Evolutionary conservation across 2,113 vertebrate genomes (phyloP).

Genomic region (Corythaeola cristata): DNA sequence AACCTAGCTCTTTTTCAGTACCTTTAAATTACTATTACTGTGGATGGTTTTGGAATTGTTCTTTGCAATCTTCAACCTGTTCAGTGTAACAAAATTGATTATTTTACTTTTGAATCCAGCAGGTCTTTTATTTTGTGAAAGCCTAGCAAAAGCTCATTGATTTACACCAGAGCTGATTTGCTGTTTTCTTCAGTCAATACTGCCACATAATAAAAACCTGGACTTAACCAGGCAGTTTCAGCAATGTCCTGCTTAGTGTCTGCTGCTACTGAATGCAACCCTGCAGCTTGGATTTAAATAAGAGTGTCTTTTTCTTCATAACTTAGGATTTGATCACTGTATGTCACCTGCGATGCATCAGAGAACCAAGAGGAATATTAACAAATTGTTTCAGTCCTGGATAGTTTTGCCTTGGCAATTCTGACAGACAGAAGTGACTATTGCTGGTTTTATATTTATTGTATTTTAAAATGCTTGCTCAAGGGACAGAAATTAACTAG

Average conservation of each 20-base stretch:
- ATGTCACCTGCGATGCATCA: background rate
- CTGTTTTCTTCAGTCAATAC: conserved; percentile 63
- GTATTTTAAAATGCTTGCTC: background rate
- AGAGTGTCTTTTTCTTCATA: background rate
- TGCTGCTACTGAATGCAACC: background rate
- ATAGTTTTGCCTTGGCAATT: background rate
- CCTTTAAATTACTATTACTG: background rate
- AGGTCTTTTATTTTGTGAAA: conserved; percentile 66
- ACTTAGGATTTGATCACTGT: background rate
- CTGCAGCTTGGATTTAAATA: background rate
- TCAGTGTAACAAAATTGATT: conserved; percentile 49
- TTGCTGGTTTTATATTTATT: background rate
- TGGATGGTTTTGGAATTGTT: background rate
- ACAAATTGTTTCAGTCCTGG: background rate
- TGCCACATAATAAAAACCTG: conserved; percentile 53
- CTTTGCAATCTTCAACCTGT: background rate
- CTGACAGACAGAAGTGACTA: background rate
- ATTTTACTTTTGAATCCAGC: conserved; percentile 56
- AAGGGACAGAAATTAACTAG: background rate
- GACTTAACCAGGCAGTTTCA: conserved; percentile 11
- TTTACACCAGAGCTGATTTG: conserved; percentile 33
- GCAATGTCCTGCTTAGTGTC: background rate
- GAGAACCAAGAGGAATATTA: background rate
- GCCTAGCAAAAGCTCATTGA: conserved; percentile 54
- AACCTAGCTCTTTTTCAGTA: background rate